phyloP scores from a whole-genome alignment of 1,140 invertebrate species.

The Scaptomyza montana region DNA sequence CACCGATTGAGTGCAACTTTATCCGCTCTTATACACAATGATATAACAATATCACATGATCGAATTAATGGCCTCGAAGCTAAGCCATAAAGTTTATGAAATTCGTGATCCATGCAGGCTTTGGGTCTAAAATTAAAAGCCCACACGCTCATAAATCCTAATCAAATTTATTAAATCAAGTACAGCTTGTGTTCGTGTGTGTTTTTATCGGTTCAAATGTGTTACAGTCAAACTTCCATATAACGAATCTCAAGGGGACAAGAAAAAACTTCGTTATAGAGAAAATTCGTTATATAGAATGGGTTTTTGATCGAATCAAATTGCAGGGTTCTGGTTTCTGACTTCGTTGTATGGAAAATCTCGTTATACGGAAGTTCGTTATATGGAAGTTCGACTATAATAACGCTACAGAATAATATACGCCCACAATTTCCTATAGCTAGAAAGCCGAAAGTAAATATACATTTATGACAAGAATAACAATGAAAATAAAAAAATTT shows the following conservation, averaged over 20 bases:
- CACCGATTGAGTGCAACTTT: background rate
- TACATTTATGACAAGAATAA: constrained; percentile 10
- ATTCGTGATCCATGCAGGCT: constrained; percentile 22
- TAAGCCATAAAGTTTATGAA: constrained; percentile 26
- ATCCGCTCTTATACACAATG: constrained; percentile 9
- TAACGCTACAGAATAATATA: constrained; percentile 42
- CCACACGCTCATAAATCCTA: constrained; percentile 71
- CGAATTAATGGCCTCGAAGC: constrained; percentile 5
- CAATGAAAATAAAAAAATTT: background rate
- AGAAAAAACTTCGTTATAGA: too few species aligned
- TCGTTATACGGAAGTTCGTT: too few species aligned
- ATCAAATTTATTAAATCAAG: constrained; percentile 81
- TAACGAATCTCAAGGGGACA: too few species aligned
- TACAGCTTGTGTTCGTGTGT: constrained; percentile 34
- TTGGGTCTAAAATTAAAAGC: constrained; percentile 46
- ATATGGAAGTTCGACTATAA: too few species aligned
- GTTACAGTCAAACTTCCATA: too few species aligned
- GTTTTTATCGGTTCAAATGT: too few species aligned
- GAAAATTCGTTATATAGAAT: too few species aligned
- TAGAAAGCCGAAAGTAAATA: constrained; percentile 40
- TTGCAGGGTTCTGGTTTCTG: too few species aligned
- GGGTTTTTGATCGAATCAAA: too few species aligned
- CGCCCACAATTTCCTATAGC: constrained; percentile 44
- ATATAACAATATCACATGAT: constrained; percentile 23
- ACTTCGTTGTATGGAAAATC: too few species aligned